phyloP scores from a whole-genome alignment of 1,140 invertebrate species.

The Philopotamus ludificatus region DNA sequence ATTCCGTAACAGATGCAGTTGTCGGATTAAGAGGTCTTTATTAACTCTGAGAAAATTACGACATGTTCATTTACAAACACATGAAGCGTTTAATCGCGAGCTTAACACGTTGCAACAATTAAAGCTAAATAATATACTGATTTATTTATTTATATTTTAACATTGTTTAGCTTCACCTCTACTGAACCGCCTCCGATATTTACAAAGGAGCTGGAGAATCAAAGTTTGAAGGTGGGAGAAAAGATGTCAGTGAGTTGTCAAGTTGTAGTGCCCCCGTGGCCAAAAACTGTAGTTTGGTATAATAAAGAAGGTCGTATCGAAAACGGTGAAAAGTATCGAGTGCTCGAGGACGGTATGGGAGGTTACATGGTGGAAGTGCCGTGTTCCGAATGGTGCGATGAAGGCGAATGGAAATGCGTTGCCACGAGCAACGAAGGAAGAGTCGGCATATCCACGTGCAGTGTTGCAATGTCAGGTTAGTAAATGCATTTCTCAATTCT shows the following conservation, averaged over 20 bases:
- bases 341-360: constrained; percentile 77
- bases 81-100: constrained; percentile 27
- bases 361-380: constrained; percentile 73
- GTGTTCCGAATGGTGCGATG: constrained; percentile 72
- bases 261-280: constrained; percentile 80
- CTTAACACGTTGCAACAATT: not conserved
- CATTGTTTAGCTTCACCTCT: constrained; percentile 22
- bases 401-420: constrained; percentile 87
- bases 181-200: constrained; percentile 72
- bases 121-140: too few relatives aligned
- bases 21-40: too few relatives aligned
- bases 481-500: not conserved
- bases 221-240: constrained; percentile 75
- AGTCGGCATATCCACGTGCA: constrained; percentile 69
- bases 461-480: constrained; percentile 70
- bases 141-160: constrained; percentile 19
- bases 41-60: not conserved
- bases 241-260: constrained; percentile 69
- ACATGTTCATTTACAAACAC: not conserved
- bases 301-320: constrained; percentile 77
- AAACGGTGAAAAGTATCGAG: constrained; percentile 63
- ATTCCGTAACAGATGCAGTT: too few relatives aligned
- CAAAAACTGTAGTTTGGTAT: constrained; percentile 76
- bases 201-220: constrained; percentile 67
- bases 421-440: constrained; percentile 71